Conservation (phyloP, 1,140 invertebrate genomes). For the Elymnias hypermnestra region DNA sequence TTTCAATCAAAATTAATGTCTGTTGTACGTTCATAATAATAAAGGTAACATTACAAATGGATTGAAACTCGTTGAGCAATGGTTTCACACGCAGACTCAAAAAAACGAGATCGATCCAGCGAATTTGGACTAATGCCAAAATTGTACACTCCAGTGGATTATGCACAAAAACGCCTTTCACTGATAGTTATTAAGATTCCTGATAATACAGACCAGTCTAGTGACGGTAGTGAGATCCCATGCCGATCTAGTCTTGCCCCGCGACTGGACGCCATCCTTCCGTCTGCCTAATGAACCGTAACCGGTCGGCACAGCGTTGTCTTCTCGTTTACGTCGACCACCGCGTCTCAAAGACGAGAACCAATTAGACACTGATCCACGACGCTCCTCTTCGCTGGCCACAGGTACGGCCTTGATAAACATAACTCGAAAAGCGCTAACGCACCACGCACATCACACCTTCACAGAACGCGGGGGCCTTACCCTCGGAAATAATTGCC, state of each 20-base stretch:
- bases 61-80: constrained; percentile 42
- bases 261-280: constrained; percentile 55
- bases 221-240: constrained; percentile 79
- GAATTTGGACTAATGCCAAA: constrained; percentile 59
- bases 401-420: constrained; percentile 70
- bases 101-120: constrained; percentile 61
- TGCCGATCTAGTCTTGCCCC: constrained; percentile 78
- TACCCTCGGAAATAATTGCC: constrained; percentile 74
- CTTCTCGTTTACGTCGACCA: constrained; percentile 63
- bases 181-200: constrained; percentile 26
- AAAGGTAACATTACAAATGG: constrained; percentile 17
- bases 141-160: constrained; percentile 42
- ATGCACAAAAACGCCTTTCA: constrained; percentile 34
- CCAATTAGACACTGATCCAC: constrained; percentile 82
- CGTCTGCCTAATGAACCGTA: constrained; percentile 71
- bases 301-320: constrained; percentile 46
- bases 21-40: not conserved
- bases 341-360: constrained; percentile 84
- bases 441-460: constrained; percentile 59
- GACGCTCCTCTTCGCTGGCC: constrained; percentile 70
- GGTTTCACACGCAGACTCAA: constrained; percentile 47
- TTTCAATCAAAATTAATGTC: constrained; percentile 1
- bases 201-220: constrained; percentile 69
- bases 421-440: constrained; percentile 62
- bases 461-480: constrained; percentile 28